A percentile compares a stretch with the other conserved stretches of the same genome.
phyloP scores from a whole-genome alignment of 2,797 vertebrate genomes.

The Poecilia wingei region DNA sequence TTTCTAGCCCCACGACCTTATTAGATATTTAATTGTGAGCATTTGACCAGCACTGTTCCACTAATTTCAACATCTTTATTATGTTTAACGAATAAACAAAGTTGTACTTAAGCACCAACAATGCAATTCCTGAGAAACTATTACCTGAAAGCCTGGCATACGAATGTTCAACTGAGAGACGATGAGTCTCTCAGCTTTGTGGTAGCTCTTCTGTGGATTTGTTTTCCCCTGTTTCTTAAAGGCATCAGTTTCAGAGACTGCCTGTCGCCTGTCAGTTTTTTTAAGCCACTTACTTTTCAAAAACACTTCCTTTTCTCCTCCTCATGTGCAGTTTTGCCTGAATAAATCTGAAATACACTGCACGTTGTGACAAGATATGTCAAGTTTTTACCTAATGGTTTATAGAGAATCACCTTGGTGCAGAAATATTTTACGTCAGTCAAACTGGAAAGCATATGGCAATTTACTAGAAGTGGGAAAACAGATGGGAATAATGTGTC shows the following conservation, averaged over 20 bases:
- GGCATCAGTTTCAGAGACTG: neutral
- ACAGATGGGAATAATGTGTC: conserved; percentile 6
- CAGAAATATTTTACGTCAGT: neutral
- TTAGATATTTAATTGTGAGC: neutral
- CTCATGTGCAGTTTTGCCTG: neutral
- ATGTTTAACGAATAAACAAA: neutral
- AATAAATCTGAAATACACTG: neutral
- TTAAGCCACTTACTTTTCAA: neutral
- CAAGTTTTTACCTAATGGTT: neutral
- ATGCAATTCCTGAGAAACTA: neutral
- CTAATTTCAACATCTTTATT: neutral
- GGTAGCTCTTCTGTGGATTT: neutral
- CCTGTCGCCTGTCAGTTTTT: too few species aligned
- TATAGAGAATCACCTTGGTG: neutral
- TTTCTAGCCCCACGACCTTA: neutral
- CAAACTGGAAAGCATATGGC: neutral
- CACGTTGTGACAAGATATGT: neutral
- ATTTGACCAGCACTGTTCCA: neutral
- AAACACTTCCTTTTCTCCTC: neutral
- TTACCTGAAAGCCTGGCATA: neutral
- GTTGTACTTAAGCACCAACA: neutral
- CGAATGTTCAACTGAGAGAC: neutral
- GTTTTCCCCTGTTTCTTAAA: neutral
- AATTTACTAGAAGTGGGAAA: neutral
- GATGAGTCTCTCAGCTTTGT: neutral